A percentile compares a stretch with the other conserved stretches of the same genome.
phyloP scores from a whole-genome alignment of 1,140 invertebrate species.

The Habropoda laboriosa region DNA sequence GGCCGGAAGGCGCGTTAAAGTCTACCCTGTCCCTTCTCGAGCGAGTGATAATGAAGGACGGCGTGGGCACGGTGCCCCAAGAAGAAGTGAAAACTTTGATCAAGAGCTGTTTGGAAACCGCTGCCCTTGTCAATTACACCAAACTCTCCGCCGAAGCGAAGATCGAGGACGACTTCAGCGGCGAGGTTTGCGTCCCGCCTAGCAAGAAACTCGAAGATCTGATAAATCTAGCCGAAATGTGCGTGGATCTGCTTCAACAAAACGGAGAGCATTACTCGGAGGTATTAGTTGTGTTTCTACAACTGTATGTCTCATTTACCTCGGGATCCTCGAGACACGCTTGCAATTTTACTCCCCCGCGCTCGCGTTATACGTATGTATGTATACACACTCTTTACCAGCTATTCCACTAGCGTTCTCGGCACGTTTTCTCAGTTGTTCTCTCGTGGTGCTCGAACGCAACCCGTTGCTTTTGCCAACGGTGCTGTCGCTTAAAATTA shows the following conservation, averaged over 20 bases:
- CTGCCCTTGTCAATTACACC: conserved; percentile 98
- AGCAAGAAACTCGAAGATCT: conserved; percentile 97
- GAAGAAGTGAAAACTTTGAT: conserved; percentile 98
- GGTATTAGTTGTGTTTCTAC: conserved; percentile 87
- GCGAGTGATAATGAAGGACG: conserved; percentile 99
- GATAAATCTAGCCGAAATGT: conserved; percentile 97
- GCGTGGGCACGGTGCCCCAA: conserved; percentile 97
- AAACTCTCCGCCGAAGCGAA: conserved; percentile 97
- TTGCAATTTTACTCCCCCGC: too few species aligned
- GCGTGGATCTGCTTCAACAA: conserved; percentile 98
- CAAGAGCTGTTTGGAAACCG: conserved; percentile 98
- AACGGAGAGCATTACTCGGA: conserved; percentile 99
- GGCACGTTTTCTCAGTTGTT: too few species aligned
- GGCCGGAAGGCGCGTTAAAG: conserved; percentile 98
- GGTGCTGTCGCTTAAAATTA: too few species aligned
- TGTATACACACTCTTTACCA: too few species aligned
- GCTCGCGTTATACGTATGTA: too few species aligned
- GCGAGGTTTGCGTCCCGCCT: conserved; percentile 90
- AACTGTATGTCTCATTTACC: conserved; percentile 75
- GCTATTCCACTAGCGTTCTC: too few species aligned
- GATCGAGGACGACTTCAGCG: conserved; percentile 95
- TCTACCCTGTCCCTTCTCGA: conserved; percentile 97
- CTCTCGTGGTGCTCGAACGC: too few species aligned
- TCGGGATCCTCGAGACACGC: conserved; percentile 77
- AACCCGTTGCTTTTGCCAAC: too few species aligned